Percentiles rank a stretch among this genome's conserved stretches.
These are phyloP conservation scores for Entomobrya proxima DNA, from an alignment of 2,888 invertebrate genomes.

Conservation along the genomic window DNA sequence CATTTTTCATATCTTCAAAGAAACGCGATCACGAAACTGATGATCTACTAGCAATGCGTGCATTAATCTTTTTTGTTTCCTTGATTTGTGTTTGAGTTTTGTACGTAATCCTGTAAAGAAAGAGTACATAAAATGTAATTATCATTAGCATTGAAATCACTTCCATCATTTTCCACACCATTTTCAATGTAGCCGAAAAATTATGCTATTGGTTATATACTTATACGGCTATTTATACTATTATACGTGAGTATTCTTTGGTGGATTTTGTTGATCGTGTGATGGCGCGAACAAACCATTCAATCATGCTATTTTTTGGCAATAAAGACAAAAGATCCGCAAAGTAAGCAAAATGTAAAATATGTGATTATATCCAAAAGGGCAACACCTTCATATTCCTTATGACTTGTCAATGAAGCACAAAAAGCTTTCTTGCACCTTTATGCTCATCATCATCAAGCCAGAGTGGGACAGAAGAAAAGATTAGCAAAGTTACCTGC, in stretches of 20 bases:
- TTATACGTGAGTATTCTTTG: neutral
- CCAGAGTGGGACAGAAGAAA: conserved; percentile 7
- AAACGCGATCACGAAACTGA: neutral
- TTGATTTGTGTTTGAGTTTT: neutral
- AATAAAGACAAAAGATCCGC: conserved; percentile 23
- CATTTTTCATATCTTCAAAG: neutral
- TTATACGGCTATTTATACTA: neutral
- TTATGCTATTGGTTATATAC: neutral
- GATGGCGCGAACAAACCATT: conserved; percentile 29
- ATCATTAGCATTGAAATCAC: conserved; percentile 60
- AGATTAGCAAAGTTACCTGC: conserved; percentile 12
- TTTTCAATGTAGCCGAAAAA: neutral
- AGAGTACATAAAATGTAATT: conserved; percentile 49
- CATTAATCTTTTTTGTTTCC: conserved; percentile 52
- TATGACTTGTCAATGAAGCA: conserved; percentile 13
- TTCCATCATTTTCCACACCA: conserved; percentile 32
- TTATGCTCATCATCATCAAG: conserved; percentile 8
- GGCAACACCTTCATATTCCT: conserved; percentile 45
- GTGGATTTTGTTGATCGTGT: neutral
- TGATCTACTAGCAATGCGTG: neutral
- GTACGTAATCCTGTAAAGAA: neutral
- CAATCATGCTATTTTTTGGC: conserved; percentile 3
- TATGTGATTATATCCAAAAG: conserved; percentile 27
- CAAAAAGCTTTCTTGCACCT: conserved; percentile 8
- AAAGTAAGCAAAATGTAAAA: conserved; percentile 31